Percentiles rank a stretch among this genome's conserved stretches.
Evolutionary conservation across 1,140 invertebrate genomes (phyloP).

Genomic region (Pseudomyrmex cubaensis): DNA sequence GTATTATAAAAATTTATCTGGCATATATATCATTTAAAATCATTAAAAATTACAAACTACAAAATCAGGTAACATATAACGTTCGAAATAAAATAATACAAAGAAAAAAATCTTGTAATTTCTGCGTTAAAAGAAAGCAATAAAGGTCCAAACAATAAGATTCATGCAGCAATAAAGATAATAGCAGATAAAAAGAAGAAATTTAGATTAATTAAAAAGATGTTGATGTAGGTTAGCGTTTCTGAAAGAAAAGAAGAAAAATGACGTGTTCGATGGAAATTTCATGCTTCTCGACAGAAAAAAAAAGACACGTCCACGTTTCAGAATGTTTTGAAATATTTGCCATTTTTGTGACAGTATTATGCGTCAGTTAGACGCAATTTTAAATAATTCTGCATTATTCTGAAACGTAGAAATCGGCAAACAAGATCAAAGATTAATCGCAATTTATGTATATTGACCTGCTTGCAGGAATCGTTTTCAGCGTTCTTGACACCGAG

Average conservation of each 20-base stretch:
- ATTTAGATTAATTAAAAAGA: not conserved
- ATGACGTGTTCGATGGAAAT: constrained; percentile 40
- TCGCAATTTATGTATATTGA: constrained; percentile 70
- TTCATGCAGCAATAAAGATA: constrained; percentile 73
- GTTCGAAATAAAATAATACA: not conserved
- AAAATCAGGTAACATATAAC: too few relatives aligned
- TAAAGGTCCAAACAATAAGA: constrained; percentile 61
- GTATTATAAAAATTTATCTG: constrained; percentile 22
- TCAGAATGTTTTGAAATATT: constrained; percentile 20
- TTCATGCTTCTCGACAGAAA: constrained; percentile 14
- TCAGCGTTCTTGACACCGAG: constrained; percentile 76
- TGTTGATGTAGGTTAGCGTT: constrained; percentile 57
- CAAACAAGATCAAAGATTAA: constrained; percentile 54
- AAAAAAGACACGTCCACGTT: constrained; percentile 56
- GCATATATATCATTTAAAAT: constrained; percentile 16
- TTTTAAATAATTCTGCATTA: not conserved
- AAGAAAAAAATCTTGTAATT: not conserved
- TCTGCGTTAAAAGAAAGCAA: not conserved
- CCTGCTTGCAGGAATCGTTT: constrained; percentile 79
- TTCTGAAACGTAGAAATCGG: constrained; percentile 53
- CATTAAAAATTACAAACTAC: not conserved
- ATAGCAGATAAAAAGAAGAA: constrained; percentile 70
- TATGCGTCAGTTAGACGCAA: not conserved
- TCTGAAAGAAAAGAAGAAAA: constrained; percentile 78
- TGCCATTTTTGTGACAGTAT: too few relatives aligned